Evolutionary conservation across 2,888 invertebrate genomes (phyloP).

Genomic region (Epinotia ramella): DNA sequence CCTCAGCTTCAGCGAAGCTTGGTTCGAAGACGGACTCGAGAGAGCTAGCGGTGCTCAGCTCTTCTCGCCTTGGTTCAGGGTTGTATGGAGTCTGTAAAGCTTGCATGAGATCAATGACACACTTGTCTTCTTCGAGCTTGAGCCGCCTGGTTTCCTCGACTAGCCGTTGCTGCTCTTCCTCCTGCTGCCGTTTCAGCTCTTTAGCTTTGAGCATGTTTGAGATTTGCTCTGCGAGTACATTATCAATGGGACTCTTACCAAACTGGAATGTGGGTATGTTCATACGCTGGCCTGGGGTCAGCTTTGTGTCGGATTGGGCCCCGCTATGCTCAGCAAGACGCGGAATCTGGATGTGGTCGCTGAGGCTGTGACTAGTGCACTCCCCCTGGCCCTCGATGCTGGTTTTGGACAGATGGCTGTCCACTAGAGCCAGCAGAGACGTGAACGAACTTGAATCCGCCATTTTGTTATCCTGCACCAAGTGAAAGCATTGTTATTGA

Average conservation of each 20-base stretch:
- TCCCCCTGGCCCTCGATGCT: constrained; percentile 58
- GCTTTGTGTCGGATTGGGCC: constrained; percentile 59
- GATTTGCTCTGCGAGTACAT: constrained; percentile 67
- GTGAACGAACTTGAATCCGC: constrained; percentile 69
- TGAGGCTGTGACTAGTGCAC: constrained; percentile 51
- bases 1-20: constrained; percentile 55
- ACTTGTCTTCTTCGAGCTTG: constrained; percentile 59
- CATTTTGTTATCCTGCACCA: constrained; percentile 54
- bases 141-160: constrained; percentile 59
- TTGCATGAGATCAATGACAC: constrained; percentile 69
- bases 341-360: constrained; percentile 53
- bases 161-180: constrained; percentile 59
- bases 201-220: constrained; percentile 75
- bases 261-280: constrained; percentile 63
- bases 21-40: constrained; percentile 64
- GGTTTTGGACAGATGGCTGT: constrained; percentile 74
- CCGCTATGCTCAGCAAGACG: constrained; percentile 49
- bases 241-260: constrained; percentile 61
- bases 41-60: constrained; percentile 63
- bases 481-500: not conserved
- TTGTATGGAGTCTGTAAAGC: constrained; percentile 61
- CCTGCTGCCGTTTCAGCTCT: constrained; percentile 63
- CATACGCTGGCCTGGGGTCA: constrained; percentile 58
- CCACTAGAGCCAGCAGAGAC: constrained; percentile 71
- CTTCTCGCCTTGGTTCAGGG: constrained; percentile 46